phyloP scores from a whole-genome alignment of 1,140 invertebrate species.

The Mya arenaria region DNA sequence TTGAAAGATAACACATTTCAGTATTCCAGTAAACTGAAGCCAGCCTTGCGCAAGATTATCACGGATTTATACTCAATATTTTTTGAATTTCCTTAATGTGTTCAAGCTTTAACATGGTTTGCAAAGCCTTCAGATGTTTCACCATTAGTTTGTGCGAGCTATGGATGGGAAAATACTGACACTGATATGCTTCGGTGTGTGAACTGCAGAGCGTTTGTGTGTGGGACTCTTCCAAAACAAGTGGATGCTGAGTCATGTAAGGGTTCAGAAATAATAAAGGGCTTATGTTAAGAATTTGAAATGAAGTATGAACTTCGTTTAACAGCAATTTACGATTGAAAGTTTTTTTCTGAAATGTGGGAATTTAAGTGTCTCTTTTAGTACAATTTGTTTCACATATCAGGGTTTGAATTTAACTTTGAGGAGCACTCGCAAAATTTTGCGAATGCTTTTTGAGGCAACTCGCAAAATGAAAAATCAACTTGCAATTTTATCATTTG shows the following conservation, averaged over 20 bases:
- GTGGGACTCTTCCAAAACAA: conserved; percentile 63
- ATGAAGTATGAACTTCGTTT: not conserved
- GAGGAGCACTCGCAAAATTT: too few species aligned
- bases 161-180: conserved; percentile 75
- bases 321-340: not conserved
- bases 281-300: not conserved
- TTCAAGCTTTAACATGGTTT: conserved; percentile 71
- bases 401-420: too few species aligned
- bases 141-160: conserved; percentile 73
- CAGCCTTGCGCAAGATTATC: not conserved
- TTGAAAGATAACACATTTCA: not conserved
- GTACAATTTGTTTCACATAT: not conserved
- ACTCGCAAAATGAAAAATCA: too few species aligned
- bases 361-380: not conserved
- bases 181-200: conserved; percentile 73
- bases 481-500: too few species aligned
- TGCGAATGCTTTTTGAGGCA: too few species aligned
- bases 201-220: conserved; percentile 66
- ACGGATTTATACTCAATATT: not conserved
- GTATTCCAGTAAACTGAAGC: not conserved
- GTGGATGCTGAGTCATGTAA: conserved; percentile 59
- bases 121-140: conserved; percentile 71
- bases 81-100: conserved; percentile 29
- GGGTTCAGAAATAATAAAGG: not conserved
- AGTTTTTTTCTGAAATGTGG: not conserved